A percentile compares a stretch with the other conserved stretches of the same genome.
Conservation (phyloP, 2,888 invertebrate genomes). For the Mimachlamys varia region DNA sequence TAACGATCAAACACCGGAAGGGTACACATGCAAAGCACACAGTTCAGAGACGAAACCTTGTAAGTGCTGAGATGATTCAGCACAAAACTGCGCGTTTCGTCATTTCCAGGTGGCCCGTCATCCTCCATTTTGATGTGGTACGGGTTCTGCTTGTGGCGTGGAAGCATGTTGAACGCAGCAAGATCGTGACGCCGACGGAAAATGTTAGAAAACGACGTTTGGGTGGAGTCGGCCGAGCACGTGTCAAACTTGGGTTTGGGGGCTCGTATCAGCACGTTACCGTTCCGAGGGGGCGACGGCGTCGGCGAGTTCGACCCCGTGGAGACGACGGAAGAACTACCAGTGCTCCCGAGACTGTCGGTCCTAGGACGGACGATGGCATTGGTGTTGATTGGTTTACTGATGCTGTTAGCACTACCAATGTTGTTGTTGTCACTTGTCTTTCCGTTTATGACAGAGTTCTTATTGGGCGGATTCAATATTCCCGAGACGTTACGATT, state of each 20-base stretch:
- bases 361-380: conserved; percentile 69
- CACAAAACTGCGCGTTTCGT: conserved; percentile 97
- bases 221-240: conserved; percentile 57
- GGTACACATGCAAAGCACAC: conserved; percentile 92
- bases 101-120: conserved; percentile 98
- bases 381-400: conserved; percentile 46
- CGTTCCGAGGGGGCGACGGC: conserved; percentile 63
- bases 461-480: conserved; percentile 44
- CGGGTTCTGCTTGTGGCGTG: conserved; percentile 97
- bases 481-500: conserved; percentile 52
- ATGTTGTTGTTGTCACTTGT: conserved; percentile 86
- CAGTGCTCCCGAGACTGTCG: conserved; percentile 77
- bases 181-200: conserved; percentile 96
- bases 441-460: conserved; percentile 57
- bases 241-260: conserved; percentile 57
- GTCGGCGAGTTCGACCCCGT: conserved; percentile 66
- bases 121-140: conserved; percentile 99
- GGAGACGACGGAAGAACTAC: conserved; percentile 77
- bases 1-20: conserved; percentile 98
- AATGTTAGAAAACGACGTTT: conserved; percentile 83
- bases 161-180: conserved; percentile 89
- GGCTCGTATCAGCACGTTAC: conserved; percentile 50
- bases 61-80: conserved; percentile 96
- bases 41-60: conserved; percentile 91
- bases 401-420: conserved; percentile 45